Percentiles rank a stretch among this genome's conserved stretches.
These are phyloP conservation scores for Pseudonaja textilis DNA, from an alignment of 2,113 vertebrate species.

Conservation along the genomic window DNA sequence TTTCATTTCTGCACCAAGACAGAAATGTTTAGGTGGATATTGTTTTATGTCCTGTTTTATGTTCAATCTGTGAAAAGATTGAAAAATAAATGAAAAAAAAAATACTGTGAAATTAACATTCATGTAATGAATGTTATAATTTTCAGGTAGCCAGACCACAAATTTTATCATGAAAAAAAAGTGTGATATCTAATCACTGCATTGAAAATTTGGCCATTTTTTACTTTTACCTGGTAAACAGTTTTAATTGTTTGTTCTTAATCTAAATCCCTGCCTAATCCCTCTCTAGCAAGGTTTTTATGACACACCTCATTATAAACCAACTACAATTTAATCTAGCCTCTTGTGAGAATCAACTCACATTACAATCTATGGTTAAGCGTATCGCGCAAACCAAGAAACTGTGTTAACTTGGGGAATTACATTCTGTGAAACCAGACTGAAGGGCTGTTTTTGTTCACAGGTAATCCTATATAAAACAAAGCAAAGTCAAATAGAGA, in stretches of 20 bases:
- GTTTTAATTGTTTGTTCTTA: not conserved
- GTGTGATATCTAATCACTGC: not conserved
- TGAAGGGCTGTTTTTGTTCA: not conserved
- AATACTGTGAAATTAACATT: constrained; percentile 39
- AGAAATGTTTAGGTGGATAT: constrained; percentile 19
- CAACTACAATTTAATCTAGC: not conserved
- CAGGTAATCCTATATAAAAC: not conserved
- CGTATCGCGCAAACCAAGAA: not conserved
- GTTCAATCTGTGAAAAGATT: not conserved
- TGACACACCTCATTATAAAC: not conserved
- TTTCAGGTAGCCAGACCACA: not conserved
- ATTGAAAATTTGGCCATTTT: not conserved
- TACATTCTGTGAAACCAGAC: not conserved
- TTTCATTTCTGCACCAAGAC: constrained; percentile 17
- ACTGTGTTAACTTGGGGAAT: not conserved
- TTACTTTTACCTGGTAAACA: not conserved
- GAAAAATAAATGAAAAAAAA: not conserved
- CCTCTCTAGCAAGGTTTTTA: not conserved
- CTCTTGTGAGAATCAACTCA: not conserved
- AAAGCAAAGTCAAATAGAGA: not conserved
- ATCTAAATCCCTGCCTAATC: not conserved
- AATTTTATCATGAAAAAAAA: not conserved
- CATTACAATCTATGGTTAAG: not conserved
- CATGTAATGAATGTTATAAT: not conserved
- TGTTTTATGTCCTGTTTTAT: not conserved